Base-by-base conservation (phyloP, 2,113 vertebrate genomes). In the Toxotes chatareus region DNA sequence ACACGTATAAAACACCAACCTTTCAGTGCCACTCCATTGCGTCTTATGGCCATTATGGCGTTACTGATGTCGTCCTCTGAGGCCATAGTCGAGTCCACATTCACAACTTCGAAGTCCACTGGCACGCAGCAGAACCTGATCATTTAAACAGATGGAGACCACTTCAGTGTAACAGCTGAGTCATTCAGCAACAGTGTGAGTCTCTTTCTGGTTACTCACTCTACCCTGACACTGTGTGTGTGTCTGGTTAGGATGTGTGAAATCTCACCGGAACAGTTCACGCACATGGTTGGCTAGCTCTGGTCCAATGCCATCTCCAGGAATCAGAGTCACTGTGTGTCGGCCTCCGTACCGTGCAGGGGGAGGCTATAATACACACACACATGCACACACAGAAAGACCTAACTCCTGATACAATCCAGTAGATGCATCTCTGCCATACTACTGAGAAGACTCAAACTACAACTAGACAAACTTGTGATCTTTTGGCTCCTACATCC, bases 281-380 rank as follows among this genome's bases (percentile, higher is more conserved):
- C 93, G 92, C 47, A 96, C 95, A 0, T 97, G 96, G 46, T 94
- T 76, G 88, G 95, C 94, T 73, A 97, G 93, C 81, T 97, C 97
- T 0, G 96, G 97, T 62, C 96, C 96, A 0, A 97, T 97, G 47
- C 96, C 97, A 1, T 97, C 96, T 0, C 96, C 97, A 0, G 97
- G 96, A 73, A 96, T 97, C 93, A 97, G 92, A 5, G 96, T 96
- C 76, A 97, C 96, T 0, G 96, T 96, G 89, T 97, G 96, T 21
- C 96, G 92, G 21, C 96, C 96, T n/a, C 96, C 96, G 1, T 97
- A 97, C 76, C 93, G 95, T 5, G 96, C 96, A 0, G 96, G 96
- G 0, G 96, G 96, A 7, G 96, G 96, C 92, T 94, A 60, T 10
- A 36, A 34, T 23, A 44, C 60, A 64, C 23, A 77, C 40, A 72